Evolutionary conservation across 2,797 vertebrate genomes (phyloP).

Genomic region (Hemitrygon akajei): DNA sequence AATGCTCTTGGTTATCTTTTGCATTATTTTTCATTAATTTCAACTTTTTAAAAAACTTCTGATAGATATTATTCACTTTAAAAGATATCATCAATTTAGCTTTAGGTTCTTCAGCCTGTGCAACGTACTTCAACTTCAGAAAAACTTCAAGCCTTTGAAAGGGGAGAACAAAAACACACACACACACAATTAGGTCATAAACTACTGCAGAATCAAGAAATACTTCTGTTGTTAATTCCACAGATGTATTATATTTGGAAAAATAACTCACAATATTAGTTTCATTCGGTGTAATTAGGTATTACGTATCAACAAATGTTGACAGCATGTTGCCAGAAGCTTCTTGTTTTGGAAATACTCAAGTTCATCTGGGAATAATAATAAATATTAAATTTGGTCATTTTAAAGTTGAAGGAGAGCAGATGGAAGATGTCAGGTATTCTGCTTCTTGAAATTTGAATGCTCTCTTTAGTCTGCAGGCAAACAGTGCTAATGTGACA

Average conservation of each 20-base stretch:
- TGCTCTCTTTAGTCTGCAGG: constrained; percentile 1
- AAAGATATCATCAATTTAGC: not conserved
- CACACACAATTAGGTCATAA: not conserved
- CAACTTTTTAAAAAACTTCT: not conserved
- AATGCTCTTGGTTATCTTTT: too few species aligned
- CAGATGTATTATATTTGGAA: constrained; percentile 31
- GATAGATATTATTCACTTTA: not conserved
- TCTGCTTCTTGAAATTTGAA: constrained; percentile 7
- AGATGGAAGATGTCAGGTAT: constrained; percentile 3
- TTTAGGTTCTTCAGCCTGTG: not conserved
- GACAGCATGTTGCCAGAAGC: constrained; percentile 25
- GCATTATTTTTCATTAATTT: not conserved
- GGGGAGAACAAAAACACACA: constrained; percentile 21
- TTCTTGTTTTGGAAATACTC: constrained; percentile 11
- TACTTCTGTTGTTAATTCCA: constrained; percentile 6
- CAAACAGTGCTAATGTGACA: not conserved
- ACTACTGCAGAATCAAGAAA: not conserved
- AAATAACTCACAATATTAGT: constrained; percentile 19
- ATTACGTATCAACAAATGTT: constrained; percentile 30
- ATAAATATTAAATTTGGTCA: constrained; percentile 32
- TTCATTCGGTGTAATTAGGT: constrained; percentile 33
- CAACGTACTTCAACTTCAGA: not conserved
- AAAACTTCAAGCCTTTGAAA: not conserved
- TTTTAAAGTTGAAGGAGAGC: constrained; percentile 30
- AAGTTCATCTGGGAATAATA: constrained; percentile 30